These are phyloP conservation scores for Pyrrhosoma nymphula DNA, from an alignment of 2,888 invertebrate species.

Conservation along the genomic window DNA sequence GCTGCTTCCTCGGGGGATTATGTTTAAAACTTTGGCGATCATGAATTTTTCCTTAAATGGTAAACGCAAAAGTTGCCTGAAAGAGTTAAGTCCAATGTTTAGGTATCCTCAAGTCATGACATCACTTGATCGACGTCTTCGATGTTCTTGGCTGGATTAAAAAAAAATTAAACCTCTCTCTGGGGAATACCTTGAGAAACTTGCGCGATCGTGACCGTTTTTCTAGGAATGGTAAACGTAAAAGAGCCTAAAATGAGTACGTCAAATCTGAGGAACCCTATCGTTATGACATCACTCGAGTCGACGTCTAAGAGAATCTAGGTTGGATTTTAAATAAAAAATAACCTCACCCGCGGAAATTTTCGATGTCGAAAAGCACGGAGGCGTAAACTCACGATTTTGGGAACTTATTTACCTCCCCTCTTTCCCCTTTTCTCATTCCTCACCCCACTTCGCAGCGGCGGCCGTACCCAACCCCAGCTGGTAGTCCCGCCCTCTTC, in stretches of 20 bases:
- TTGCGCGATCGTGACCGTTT: neutral
- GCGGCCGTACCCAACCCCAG: neutral
- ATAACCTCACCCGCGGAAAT: neutral
- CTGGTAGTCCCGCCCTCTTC: conserved; percentile 1
- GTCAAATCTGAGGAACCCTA: neutral
- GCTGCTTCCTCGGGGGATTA: too few species aligned
- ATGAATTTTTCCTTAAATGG: too few species aligned
- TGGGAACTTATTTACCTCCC: neutral
- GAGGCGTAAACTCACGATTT: neutral
- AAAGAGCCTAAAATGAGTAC: neutral
- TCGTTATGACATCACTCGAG: neutral
- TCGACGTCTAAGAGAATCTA: neutral
- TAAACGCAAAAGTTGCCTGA: too few species aligned
- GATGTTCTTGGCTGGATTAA: neutral
- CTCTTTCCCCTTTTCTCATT: neutral
- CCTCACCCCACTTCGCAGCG: neutral
- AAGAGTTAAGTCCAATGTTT: too few species aligned
- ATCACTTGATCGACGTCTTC: too few species aligned
- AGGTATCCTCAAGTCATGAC: too few species aligned
- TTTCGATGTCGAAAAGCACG: neutral
- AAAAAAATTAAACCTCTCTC: neutral
- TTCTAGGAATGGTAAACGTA: neutral
- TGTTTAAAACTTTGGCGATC: too few species aligned
- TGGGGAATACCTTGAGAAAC: neutral
- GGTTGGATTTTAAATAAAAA: neutral